Base-by-base conservation (phyloP, 2,888 invertebrate species). In the Drosophila infuscata region DNA sequence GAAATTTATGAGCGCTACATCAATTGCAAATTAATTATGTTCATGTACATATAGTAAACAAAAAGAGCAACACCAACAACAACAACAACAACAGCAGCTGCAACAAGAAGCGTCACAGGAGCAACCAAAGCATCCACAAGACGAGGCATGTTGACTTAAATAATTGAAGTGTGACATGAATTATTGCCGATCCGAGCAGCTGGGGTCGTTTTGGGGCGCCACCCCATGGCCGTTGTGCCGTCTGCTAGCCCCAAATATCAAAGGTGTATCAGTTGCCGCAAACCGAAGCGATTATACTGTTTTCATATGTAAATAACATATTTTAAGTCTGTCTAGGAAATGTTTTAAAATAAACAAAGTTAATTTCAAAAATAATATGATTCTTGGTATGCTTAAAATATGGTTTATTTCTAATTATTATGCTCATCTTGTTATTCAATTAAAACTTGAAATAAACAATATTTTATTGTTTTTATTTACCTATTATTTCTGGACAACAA, bases 11-110 rank as follows among this genome's bases (percentile, higher is more conserved):
- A 54, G 71, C 61, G 63, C 61, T 25, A 59, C 74, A 82, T 68
- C 84, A 81, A 80, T 72, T 78, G 74, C 74, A 85, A 84, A 81
- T 85, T 85, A 81, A 84, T 85, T 83, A 76, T 83, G 81, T 68
- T 60, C 73, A 62, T 59, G 68, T 56, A 25, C 25, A 57, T 36
- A 33, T 54, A 51, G 59, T 38, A 60, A 53, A 38, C 57, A 61
- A 20, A 54, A 58, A 43, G 30, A 57, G 15, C 70, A 38, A 48
- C 32, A 51, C 1, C 29, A n/a, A 5, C 41, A n/a, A 15, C 17
- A 8, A 2, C 38, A 8, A 5, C 41, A 11, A 5, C 43, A 20
- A 7, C 36, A 0, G 0, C n/a, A 20, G 7, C 43, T 6, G 3
- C 43, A 43, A 20, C 46, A 46, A 46, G 12, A 20, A 12, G 46